Evolutionary conservation across 2,113 vertebrate genomes (phyloP), one percentile per base, ranked within the genome.

Genomic region (Tragelaphus strepsiceros): DNA sequence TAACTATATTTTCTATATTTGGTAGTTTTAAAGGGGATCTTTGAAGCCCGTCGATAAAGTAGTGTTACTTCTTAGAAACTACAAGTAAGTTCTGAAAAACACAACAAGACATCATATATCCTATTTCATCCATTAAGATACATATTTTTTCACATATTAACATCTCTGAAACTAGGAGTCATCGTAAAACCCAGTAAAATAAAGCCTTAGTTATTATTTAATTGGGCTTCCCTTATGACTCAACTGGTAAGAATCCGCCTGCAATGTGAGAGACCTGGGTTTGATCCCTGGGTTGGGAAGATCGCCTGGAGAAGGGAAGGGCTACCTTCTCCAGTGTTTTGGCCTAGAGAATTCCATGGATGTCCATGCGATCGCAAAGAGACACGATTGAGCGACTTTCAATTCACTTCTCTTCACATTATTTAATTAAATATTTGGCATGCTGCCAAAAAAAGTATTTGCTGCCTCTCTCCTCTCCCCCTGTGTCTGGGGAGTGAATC

Each of bases 71-170:
- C 28, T 61, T 88, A 88, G 59, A 19, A 78, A 28, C 43, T 58
- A 85, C 53, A 89, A 81, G 89, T 92, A 89, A 74, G 54, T 90
- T 93, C 30, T 93, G 32, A 82, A 86, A 74, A 95, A 43, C 56
- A 95, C 30, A 32, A 82, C 21, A 5, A 81, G 35, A 62, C 59
- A 51, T 88, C 26, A 39, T 53, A 74, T 71, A 91, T 49, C 21
- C n/a, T 54, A 62, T 56, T 83, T 94, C 30, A 88, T 81, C 51
- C 90, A 67, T 54, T 91, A 81, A 93, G 67, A 53, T 53, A 35
- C 17, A 5, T 54, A 35, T 61, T 94, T 88, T 91, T 78, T 86
- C 32, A 51, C 30, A 93, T 81, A 43, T 88, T 85, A 88, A 86
- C 54, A 51, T 88, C 46, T 93, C 59, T 95, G 87, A 93, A 97